A percentile compares a stretch with the other conserved stretches of the same genome.
Conservation (phyloP, 2,113 vertebrate genomes). For the Smithornis capensis region DNA sequence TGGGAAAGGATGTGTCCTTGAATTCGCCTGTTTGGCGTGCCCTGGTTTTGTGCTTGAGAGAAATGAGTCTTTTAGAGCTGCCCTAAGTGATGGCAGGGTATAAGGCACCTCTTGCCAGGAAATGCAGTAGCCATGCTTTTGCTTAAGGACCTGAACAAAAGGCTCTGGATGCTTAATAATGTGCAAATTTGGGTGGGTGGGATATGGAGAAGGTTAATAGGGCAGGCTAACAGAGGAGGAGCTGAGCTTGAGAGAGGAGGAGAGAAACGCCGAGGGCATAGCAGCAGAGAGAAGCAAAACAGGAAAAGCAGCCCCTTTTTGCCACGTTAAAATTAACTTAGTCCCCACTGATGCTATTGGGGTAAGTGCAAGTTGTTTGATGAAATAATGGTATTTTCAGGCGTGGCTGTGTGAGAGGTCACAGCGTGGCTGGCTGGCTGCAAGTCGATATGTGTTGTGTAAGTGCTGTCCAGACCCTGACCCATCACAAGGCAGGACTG, state of each 20-base stretch:
- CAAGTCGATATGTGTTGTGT: background rate
- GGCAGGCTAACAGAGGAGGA: slow-evolving; percentile 48
- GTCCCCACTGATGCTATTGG: background rate
- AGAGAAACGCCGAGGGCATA: background rate
- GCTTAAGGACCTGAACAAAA: slow-evolving; percentile 37
- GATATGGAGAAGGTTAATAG: slow-evolving; percentile 25
- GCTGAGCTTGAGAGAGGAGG: slow-evolving; percentile 17
- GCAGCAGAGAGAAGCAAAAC: background rate
- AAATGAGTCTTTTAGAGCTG: background rate
- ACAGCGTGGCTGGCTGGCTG: background rate
- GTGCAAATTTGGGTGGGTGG: slow-evolving; percentile 52
- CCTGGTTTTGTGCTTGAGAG: background rate
- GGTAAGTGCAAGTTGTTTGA: background rate
- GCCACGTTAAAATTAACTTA: background rate
- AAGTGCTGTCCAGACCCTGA: background rate
- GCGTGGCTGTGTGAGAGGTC: background rate
- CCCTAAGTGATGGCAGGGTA: background rate
- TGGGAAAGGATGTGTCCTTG: slow-evolving; percentile 15
- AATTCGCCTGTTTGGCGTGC: background rate
- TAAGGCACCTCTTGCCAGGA: background rate
- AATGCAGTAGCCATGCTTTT: background rate
- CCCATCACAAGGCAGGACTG: background rate
- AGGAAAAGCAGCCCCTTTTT: background rate
- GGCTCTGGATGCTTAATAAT: slow-evolving; percentile 26
- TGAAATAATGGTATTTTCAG: background rate